Evolutionary conservation across 2,888 invertebrate genomes (phyloP).

Genomic region (Antheraea assamensis): DNA sequence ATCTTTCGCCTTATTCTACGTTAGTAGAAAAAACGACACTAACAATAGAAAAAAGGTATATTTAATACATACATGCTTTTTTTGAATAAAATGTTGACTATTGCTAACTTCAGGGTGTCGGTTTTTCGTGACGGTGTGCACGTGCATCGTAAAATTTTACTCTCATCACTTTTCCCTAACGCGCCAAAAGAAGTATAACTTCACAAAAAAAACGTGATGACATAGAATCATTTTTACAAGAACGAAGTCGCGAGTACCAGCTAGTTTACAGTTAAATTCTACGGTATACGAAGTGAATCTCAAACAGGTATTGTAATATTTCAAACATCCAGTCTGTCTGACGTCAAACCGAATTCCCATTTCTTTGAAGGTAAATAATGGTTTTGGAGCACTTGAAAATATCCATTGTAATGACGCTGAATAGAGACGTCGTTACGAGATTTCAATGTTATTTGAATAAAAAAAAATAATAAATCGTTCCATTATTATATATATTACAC

Average conservation of each 20-base stretch:
- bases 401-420: slow-evolving; percentile 20
- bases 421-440: slow-evolving; percentile 10
- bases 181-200: too few species aligned
- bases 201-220: too few species aligned
- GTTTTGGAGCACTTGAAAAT: slow-evolving; percentile 17
- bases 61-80: too few species aligned
- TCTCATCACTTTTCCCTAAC: too few species aligned
- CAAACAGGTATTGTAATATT: background rate
- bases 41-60: too few species aligned
- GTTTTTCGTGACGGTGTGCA: too few species aligned
- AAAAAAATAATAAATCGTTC: slow-evolving; percentile 9
- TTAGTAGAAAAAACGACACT: too few species aligned
- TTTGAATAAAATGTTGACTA: too few species aligned
- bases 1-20: too few species aligned
- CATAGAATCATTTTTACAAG: background rate
- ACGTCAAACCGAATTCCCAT: slow-evolving; percentile 9
- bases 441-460: background rate
- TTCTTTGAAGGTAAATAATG: slow-evolving; percentile 16
- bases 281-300: background rate
- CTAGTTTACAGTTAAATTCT: background rate
- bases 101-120: too few species aligned
- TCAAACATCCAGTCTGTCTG: background rate
- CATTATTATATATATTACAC: background rate
- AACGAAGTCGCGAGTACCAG: background rate
- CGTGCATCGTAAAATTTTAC: too few species aligned